Evolutionary conservation across 1,140 invertebrate species (phyloP).

Genomic region (Cryptotermes secundus): DNA sequence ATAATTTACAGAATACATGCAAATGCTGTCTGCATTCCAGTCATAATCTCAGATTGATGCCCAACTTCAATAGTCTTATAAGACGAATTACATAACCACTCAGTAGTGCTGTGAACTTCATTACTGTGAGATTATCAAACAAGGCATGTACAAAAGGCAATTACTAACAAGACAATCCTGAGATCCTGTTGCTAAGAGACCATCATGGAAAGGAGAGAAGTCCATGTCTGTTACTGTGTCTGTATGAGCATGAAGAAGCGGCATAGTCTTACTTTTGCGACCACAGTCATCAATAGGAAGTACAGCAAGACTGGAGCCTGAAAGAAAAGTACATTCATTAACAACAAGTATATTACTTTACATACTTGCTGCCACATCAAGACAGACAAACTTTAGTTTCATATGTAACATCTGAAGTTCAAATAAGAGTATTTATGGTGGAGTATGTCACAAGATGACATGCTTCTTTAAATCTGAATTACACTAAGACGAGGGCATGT

Average conservation of each 20-base stretch:
- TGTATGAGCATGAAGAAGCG: constrained; percentile 77
- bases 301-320: constrained; percentile 82
- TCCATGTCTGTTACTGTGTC: constrained; percentile 94
- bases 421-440: too few species aligned
- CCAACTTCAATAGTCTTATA: not conserved
- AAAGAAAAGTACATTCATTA: constrained; percentile 25
- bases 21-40: too few species aligned
- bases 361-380: too few species aligned
- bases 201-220: constrained; percentile 93
- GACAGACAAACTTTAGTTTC: too few species aligned
- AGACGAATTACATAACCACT: not conserved
- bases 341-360: not conserved
- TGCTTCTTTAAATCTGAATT: too few species aligned
- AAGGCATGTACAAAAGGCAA: not conserved
- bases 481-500: too few species aligned
- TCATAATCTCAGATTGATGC: too few species aligned
- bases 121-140: too few species aligned
- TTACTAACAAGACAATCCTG: constrained; percentile 80
- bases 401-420: too few species aligned
- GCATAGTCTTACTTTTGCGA: constrained; percentile 81
- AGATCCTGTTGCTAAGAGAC: constrained; percentile 83
- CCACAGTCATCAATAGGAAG: constrained; percentile 83
- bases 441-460: too few species aligned
- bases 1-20: too few species aligned
- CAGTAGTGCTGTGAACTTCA: too few species aligned